These are phyloP conservation scores for Sinodicranocentrus sp. DNA, from an alignment of 2,888 invertebrate genomes.

Conservation along the genomic window DNA sequence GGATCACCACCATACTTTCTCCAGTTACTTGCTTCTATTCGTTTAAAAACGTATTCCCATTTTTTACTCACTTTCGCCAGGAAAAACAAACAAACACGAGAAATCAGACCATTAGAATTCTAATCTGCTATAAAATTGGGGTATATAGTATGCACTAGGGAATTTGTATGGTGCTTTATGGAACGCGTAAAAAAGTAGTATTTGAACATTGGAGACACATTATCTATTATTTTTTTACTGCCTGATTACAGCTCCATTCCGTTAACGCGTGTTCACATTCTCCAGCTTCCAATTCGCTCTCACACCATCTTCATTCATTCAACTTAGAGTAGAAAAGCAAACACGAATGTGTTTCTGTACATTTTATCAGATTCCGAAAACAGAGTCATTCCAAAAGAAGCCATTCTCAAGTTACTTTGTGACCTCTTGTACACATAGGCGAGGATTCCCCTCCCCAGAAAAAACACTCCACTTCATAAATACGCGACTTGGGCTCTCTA, in stretches of 20 bases:
- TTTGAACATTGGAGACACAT: background rate
- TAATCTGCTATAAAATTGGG: slow-evolving; percentile 38
- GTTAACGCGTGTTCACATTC: slow-evolving; percentile 5
- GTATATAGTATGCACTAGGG: slow-evolving; percentile 1
- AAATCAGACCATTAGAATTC: slow-evolving; percentile 34
- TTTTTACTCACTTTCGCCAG: background rate
- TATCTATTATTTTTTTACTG: slow-evolving; percentile 32
- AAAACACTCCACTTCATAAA: slow-evolving; percentile 30
- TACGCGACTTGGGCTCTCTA: background rate
- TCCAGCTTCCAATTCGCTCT: background rate
- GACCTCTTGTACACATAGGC: too few relatives aligned
- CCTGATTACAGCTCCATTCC: slow-evolving; percentile 29
- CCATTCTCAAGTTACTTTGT: slow-evolving; percentile 2
- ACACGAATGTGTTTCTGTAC: too few relatives aligned
- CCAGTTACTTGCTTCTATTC: background rate
- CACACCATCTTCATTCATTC: background rate
- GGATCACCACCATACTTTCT: slow-evolving; percentile 3
- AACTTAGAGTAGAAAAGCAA: too few relatives aligned
- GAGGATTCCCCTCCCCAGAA: too few relatives aligned
- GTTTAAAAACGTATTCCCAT: background rate
- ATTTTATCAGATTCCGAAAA: background rate
- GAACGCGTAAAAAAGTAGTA: background rate
- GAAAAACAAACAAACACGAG: background rate
- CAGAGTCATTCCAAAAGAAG: background rate
- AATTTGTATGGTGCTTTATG: slow-evolving; percentile 4